Base-by-base conservation (phyloP, 2,888 invertebrate genomes). In the Ceramica pisi region DNA sequence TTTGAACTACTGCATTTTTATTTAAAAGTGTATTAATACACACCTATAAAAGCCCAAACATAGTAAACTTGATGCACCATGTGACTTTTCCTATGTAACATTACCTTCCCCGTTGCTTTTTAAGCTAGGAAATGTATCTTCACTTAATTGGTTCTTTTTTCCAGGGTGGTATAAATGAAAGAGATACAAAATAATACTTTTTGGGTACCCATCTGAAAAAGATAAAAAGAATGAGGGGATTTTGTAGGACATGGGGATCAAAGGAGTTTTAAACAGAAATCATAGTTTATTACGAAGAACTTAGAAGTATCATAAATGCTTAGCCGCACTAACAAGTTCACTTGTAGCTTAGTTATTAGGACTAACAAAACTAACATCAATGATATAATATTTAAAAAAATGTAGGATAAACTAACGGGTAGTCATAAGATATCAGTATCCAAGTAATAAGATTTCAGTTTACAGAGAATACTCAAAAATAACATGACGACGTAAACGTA, bases 111-210 rank as follows among this genome's bases (percentile, higher is more conserved):
- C 26, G 41, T 67, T 48, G 76, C 78, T 80, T 77, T 16, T 44
- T 73, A 74, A 63, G 80, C 64, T 71, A 66, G 62, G 67, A 72
- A 62, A 57, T 80, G 12, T 82, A 75, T 77, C 66, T 70, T 86
- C 72, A 80, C 75, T 26, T 63, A 70, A 74, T 86, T 87, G 87
- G 89, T 86, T 85, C 89, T 94, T 88, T 91, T 90, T 95, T 94
- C 69, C 95, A 95, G 95, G 94, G 89, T 89, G 92, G 92, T 92
- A 92, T 93, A 94, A 90, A 93, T 94, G 92, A 94, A 85, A 88
- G 80, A 87, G 63, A 75, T 73, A 78, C 69, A 75, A 71, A 72
- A 51, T 64, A 73, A 71, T 50, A 66, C 66, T 73, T 81, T 63
- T 77, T 81, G 84, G 82, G 77, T 74, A 81, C 50, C 55, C 66